Conservation (phyloP, 2,888 invertebrate species). For the Lissocephala sabroskyi region DNA sequence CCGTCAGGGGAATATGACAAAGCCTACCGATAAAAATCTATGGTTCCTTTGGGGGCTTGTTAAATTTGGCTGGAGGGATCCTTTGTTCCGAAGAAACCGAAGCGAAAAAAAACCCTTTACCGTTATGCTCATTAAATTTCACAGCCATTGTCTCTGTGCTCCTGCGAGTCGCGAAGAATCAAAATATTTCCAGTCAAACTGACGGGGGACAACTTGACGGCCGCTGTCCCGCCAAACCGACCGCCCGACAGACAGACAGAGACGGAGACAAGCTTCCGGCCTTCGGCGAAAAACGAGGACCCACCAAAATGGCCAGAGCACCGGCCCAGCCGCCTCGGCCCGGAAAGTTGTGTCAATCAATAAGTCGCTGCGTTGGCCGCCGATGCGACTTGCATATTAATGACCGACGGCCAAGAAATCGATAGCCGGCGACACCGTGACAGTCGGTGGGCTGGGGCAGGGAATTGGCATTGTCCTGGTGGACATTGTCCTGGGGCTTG, state of each 20-base stretch:
- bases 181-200: slow-evolving; percentile 23
- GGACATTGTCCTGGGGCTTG: slow-evolving; percentile 22
- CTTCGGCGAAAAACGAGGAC: slow-evolving; percentile 52
- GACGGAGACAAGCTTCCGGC: slow-evolving; percentile 63
- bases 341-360: slow-evolving; percentile 70
- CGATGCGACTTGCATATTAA: slow-evolving; percentile 68
- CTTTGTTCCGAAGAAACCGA: too few species aligned
- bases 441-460: neutral
- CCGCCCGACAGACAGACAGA: slow-evolving; percentile 29
- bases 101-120: slow-evolving; percentile 33
- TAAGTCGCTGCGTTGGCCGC: slow-evolving; percentile 48
- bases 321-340: slow-evolving; percentile 37
- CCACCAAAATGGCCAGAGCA: neutral
- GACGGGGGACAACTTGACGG: too few species aligned
- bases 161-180: slow-evolving; percentile 15
- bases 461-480: slow-evolving; percentile 6
- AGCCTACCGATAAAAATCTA: slow-evolving; percentile 46
- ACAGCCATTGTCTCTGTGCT: slow-evolving; percentile 25
- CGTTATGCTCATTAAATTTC: slow-evolving; percentile 67
- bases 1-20: slow-evolving; percentile 46
- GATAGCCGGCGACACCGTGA: slow-evolving; percentile 1
- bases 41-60: slow-evolving; percentile 39
- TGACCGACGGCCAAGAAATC: slow-evolving; percentile 22
- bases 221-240: too few species aligned
- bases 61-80: slow-evolving; percentile 23